These are phyloP conservation scores for Silurus asotus DNA, from an alignment of 2,113 vertebrate species.

Conservation along the genomic window DNA sequence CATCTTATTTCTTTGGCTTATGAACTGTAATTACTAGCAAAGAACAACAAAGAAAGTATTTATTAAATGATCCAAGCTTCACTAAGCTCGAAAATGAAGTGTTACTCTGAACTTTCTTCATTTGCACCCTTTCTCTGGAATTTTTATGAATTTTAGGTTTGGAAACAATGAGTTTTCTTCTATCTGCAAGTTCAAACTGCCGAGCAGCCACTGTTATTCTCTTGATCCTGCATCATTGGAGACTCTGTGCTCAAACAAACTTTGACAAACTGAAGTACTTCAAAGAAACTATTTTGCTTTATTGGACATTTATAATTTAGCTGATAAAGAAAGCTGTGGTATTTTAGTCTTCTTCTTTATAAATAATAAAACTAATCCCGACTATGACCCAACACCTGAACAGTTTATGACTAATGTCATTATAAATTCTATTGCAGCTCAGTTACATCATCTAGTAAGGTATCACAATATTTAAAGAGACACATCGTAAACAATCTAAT, in stretches of 20 bases:
- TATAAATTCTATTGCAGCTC: neutral
- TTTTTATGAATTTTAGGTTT: neutral
- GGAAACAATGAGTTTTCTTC: neutral
- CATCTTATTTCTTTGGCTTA: neutral
- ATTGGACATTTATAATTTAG: neutral
- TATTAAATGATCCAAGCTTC: neutral
- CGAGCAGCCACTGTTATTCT: neutral
- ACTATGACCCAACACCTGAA: neutral
- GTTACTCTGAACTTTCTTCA: neutral
- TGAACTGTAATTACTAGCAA: neutral
- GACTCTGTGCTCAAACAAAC: neutral
- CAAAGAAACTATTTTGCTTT: neutral
- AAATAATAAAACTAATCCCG: neutral
- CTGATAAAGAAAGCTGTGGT: neutral
- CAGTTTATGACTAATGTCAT: neutral
- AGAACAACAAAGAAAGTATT: neutral
- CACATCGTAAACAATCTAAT: neutral
- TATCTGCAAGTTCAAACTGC: neutral
- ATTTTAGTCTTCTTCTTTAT: neutral
- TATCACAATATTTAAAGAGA: neutral
- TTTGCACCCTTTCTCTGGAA: neutral
- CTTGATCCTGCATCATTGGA: neutral
- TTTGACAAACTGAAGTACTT: neutral
- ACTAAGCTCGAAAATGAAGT: neutral
- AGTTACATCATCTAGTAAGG: neutral